A percentile compares a stretch with the other conserved stretches of the same genome.
phyloP scores from a whole-genome alignment of 1,140 invertebrate genomes.

The Agrilus planipennis region DNA sequence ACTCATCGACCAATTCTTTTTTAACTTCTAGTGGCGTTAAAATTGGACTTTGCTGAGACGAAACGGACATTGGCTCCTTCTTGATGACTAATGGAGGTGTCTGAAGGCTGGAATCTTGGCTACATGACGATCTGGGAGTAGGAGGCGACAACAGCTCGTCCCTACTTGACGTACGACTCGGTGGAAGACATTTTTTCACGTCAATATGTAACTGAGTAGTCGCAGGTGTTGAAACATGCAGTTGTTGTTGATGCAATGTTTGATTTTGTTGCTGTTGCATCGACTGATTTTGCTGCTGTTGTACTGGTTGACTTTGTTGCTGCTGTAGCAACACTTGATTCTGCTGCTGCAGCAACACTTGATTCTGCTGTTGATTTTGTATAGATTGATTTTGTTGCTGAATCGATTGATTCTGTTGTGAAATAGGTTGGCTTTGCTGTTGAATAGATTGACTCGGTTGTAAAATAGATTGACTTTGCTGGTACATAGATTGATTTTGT shows the following conservation, averaged over 20 bases:
- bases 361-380: no score
- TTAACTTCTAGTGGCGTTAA: constrained; percentile 44
- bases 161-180: constrained; percentile 28
- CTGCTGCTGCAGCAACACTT: no score
- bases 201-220: constrained; percentile 28
- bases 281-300: constrained; percentile 12
- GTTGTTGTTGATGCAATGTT: constrained; percentile 12
- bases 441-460: constrained; percentile 2
- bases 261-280: constrained; percentile 15
- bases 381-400: constrained; percentile 1
- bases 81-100: constrained; percentile 29
- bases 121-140: constrained; percentile 28
- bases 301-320: constrained; percentile 17
- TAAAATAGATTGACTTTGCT: no score
- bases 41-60: constrained; percentile 20
- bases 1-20: constrained; percentile 47
- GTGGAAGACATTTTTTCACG: constrained; percentile 28
- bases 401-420: neutral
- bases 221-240: constrained; percentile 7
- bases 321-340: constrained; percentile 2
- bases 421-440: no score
- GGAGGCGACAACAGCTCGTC: constrained; percentile 33
- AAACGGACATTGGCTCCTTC: constrained; percentile 17
- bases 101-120: constrained; percentile 32
- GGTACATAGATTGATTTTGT: constrained; percentile 9